Base-by-base conservation (phyloP, 2,888 invertebrate species). In the Hemistola chrysoprasaria region DNA sequence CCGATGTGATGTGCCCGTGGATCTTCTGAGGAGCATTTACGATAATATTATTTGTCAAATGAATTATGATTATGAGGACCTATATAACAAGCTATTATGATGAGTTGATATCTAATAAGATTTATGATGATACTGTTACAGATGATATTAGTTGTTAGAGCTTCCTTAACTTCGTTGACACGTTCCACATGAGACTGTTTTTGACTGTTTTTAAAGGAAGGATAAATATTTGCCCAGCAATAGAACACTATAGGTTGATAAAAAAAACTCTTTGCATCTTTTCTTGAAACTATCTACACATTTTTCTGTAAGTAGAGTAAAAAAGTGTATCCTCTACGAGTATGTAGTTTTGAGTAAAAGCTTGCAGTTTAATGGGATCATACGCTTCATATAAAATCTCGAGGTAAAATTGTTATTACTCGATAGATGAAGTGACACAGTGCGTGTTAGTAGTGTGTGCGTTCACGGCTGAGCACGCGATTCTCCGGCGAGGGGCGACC, bases 391-490 rank as follows among this genome's bases (percentile, higher is more conserved):
- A 16, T 16, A 16, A 16, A 21, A 2, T 6, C 10, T 6, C 8
- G 24, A 10, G 22, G 8, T 11, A 30, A 24, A 28, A 37, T 3
- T 9, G 16, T 21, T 9, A 22, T 9, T 37, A 24, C 37, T 33
- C 9, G 22, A 3, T 31, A 23, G 31, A 31, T 23, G 26, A 37
- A 37, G 32, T 31, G 31, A 25, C 9, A 27, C 6, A 22, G 36
- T 40, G 36, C 33, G 39, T 61, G 62, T 59, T 58, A 57, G 64
- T 50, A 40, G 53, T 16, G 16, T 4, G 40, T 57, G 50, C 47
- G 63, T 73, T 74, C 71, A 73, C 72, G 75, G 76, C 70, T 77
- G 73, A 76, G 67, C 67, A 70, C 65, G 63, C 66, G 43, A 4
- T 16, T 4, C 47, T 40, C 48, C 43, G 42, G 62, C 59, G 58